Evolutionary conservation across 2,797 vertebrate genomes (phyloP), one percentile per base, ranked within the genome.

Genomic region (Moxostoma hubbsi): DNA sequence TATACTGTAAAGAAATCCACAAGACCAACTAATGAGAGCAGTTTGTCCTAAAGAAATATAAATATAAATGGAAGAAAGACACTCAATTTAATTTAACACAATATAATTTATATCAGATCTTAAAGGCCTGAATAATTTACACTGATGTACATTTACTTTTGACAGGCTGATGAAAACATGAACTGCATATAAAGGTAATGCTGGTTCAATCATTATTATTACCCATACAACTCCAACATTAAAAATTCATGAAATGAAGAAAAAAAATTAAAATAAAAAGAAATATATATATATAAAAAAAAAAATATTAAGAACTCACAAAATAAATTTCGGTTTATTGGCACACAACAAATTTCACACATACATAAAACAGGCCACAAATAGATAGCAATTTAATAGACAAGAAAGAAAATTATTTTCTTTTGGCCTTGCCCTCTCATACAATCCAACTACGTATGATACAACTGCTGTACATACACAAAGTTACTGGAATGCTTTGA

Each of bases 251-350:
- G 47, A 72, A 73, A 65, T 58, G 15, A 36, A 18, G 18, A 68
- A 12, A 12, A 62, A 68, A 65, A 57, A 59, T 69, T 69, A 76
- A 80, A 83, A 83, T 11, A 65, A 57, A 18, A 18, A 18, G 18
- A 18, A 18, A 16, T 18, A 58, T 24, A 24, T 24, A 24, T 24
- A 24, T 24, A 24, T 24, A 81, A 80, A 47, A 53, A 50, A 72
- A 73, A 81, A 83, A 87, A 82, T 81, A 78, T 80, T 84, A 89
- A 86, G 77, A 90, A 88, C 84, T 86, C 85, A 86, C 94, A 95
- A 96, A 96, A 95, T 94, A 95, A 95, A 94, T 94, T 93, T 90
- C 63, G 66, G 90, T 96, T 96, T 96, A 93, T 93, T 95, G 93
- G 95, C 93, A 92, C 85, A 92, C 92, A 95, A 95, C 90, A 91